Base-by-base conservation (phyloP, 2,797 vertebrate species). In the Characodon lateralis region DNA sequence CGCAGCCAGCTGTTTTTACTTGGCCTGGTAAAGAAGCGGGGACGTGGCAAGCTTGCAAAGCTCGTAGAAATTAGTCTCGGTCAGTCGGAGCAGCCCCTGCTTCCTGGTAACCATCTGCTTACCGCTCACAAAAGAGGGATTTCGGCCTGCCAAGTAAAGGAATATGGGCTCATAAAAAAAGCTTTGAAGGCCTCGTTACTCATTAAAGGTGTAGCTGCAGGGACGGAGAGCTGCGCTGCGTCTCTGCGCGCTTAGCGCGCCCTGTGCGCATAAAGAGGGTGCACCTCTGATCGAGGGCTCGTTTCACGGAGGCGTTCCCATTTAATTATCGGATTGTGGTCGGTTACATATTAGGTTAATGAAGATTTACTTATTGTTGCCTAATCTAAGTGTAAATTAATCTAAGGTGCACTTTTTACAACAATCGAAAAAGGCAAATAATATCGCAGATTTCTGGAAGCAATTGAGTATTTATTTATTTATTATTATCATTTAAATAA, bases 31-130 rank as follows among this genome's bases (percentile, higher is more conserved):
- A 20, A 55, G 50, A 39, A 53, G 70, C 43, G 95, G 96, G 72
- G 97, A 97, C 96, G 96, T 97, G 97, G 96, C 95, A 96, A 96
- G 96, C 96, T 96, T 97, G 96, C 96, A 97, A 96, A 97, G 96
- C 97, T 97, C 97, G 97, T 97, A 95, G 96, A 97, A 97, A 98
- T 98, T 98, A 96, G 98, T 98, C 97, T 97, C 98, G 97, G 97
- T 98, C 97, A 98, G 95, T 85, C 92, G 89, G 97, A 96, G 96
- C 96, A 96, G 97, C 95, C 96, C 93, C 95, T 95, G 96, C 96
- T 98, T 98, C 97, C 97, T 97, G 97, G 96, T 96, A 97, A 98
- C 97, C 98, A 99, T 98, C 97, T 99, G 98, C 98, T 97, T 96
- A 96, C 94, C 95, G 95, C 94, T 92, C 96, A 98, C 97, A 98